Conservation (phyloP, 2,113 vertebrate species). For the Orycteropus afer region DNA sequence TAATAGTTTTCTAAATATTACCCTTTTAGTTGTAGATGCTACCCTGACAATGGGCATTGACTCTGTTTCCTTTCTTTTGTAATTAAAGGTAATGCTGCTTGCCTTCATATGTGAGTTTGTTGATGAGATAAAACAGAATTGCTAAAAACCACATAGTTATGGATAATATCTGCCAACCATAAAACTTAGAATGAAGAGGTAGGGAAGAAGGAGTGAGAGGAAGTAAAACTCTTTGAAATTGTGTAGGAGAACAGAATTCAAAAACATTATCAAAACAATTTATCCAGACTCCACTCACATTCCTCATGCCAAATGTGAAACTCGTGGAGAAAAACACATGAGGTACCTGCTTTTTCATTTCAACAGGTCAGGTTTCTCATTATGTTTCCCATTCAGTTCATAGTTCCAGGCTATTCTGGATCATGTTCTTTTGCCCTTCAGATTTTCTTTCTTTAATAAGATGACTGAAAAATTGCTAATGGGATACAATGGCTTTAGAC, state of each 20-base stretch:
- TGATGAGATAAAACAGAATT: conserved; percentile 20
- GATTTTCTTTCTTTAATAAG: conserved; percentile 34
- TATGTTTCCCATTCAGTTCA: not conserved
- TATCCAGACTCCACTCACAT: not conserved
- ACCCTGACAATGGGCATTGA: not conserved
- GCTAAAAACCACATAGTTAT: not conserved
- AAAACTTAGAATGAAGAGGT: not conserved
- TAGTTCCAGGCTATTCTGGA: conserved; percentile 10
- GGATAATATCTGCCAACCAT: conserved; percentile 28
- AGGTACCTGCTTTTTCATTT: not conserved
- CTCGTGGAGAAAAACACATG: not conserved
- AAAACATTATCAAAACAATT: not conserved
- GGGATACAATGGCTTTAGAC: not conserved
- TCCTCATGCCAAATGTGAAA: not conserved
- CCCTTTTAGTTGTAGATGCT: not conserved
- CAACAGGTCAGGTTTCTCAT: conserved; percentile 12
- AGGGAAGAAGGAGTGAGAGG: not conserved
- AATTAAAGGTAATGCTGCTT: not conserved
- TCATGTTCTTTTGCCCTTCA: not conserved
- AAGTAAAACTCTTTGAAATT: conserved; percentile 3
- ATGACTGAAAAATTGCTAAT: not conserved
- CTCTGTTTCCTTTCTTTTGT: not conserved
- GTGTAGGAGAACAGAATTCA: not conserved
- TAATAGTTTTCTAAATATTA: not conserved
- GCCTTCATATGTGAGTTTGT: not conserved